Evolutionary conservation across 2,113 vertebrate species (phyloP).

Genomic region (Etheostoma cragini): DNA sequence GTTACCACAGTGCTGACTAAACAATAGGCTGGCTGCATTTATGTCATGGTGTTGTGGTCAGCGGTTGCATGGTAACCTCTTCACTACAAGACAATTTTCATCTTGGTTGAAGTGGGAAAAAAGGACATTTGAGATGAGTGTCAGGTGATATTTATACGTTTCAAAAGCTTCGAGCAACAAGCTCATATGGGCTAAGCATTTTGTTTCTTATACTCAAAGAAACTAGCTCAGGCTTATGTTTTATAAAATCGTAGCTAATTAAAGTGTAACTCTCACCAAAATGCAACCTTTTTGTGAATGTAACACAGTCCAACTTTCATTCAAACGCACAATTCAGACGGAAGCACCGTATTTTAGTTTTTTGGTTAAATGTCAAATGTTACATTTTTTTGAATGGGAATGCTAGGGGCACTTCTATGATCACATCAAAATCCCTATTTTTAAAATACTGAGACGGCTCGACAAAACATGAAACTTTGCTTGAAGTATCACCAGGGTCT

Average conservation of each 20-base stretch:
- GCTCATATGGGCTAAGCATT: background rate
- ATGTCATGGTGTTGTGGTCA: constrained; percentile 55
- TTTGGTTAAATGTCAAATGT: too few relatives aligned
- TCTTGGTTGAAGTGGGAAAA: background rate
- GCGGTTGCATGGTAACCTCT: constrained; percentile 47
- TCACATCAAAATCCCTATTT: too few relatives aligned
- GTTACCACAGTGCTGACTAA: constrained; percentile 61
- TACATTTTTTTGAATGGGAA: too few relatives aligned
- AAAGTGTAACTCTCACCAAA: too few relatives aligned
- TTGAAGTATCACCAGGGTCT: too few relatives aligned
- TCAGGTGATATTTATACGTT: background rate
- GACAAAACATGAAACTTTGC: too few relatives aligned
- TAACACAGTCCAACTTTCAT: too few relatives aligned
- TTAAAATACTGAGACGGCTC: too few relatives aligned
- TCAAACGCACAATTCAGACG: too few relatives aligned
- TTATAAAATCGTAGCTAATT: background rate
- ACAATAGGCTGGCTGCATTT: constrained; percentile 61
- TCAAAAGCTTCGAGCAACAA: background rate
- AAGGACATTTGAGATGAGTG: background rate
- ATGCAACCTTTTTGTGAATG: too few relatives aligned
- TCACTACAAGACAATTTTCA: background rate
- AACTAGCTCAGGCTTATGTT: background rate
- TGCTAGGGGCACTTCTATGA: too few relatives aligned
- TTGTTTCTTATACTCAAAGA: background rate
- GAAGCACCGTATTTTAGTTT: too few relatives aligned